phyloP scores from a whole-genome alignment of 2,797 vertebrate species.

The Rhinoraja longicauda region DNA sequence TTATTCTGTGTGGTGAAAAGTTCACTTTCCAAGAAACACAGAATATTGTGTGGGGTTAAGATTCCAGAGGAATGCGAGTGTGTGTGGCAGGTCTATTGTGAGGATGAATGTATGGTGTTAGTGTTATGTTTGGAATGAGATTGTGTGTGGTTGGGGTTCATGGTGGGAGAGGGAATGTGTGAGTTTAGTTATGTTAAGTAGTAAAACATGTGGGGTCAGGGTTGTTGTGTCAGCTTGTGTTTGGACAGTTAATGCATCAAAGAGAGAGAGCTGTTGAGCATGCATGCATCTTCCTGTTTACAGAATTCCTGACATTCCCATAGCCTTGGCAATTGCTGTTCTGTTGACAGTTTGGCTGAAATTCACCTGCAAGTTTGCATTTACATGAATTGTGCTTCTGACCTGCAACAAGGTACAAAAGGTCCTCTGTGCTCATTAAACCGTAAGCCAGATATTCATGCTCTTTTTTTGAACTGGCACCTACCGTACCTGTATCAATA shows the following conservation, averaged over 20 bases:
- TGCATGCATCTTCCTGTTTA: not conserved
- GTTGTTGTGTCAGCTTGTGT: not conserved
- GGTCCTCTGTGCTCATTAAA: not conserved
- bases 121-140: not conserved
- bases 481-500: not conserved
- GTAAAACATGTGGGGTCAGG: not conserved
- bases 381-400: constrained; percentile 12
- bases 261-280: not conserved
- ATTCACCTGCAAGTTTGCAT: not conserved
- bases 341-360: not conserved
- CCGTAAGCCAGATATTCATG: not conserved
- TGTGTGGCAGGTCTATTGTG: not conserved
- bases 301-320: not conserved
- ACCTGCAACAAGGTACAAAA: not conserved
- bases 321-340: not conserved
- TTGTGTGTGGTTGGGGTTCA: not conserved
- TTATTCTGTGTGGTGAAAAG: not conserved
- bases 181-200: not conserved
- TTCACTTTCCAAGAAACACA: not conserved
- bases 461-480: not conserved
- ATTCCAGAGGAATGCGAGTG: not conserved
- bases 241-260: not conserved
- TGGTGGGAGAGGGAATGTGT: not conserved
- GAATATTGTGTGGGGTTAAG: not conserved
- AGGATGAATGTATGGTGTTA: not conserved